Percentiles rank a stretch among this genome's conserved stretches.
Evolutionary conservation across 2,113 vertebrate genomes (phyloP).

Genomic region (Beaufortia kweichowensis): DNA sequence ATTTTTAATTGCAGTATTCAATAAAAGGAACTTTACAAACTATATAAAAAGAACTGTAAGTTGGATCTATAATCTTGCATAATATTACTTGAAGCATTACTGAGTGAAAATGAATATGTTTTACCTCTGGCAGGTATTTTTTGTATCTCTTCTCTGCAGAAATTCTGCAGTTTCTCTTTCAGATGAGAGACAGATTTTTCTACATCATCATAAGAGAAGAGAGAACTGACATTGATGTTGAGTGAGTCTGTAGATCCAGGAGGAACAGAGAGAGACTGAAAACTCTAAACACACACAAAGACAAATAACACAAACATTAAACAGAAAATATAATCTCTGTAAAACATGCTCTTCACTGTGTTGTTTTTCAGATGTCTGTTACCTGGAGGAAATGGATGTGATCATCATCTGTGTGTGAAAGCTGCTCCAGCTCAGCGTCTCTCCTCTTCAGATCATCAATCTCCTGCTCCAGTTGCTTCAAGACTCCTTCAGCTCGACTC

Average conservation of each 20-base stretch:
- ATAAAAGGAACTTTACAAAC: too few species aligned
- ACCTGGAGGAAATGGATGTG: constrained; percentile 47
- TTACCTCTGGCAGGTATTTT: not conserved
- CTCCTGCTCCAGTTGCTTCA: constrained; percentile 37
- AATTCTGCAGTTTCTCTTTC: constrained; percentile 4
- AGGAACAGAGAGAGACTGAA: not conserved
- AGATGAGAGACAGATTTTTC: not conserved
- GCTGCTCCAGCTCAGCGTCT: constrained; percentile 48
- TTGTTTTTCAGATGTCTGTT: not conserved
- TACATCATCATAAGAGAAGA: not conserved
- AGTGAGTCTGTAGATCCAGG: constrained; percentile 3
- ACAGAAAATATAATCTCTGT: not conserved
- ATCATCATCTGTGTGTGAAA: constrained; percentile 45
- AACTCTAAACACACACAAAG: not conserved
- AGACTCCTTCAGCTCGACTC: not conserved
- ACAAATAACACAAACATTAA: not conserved
- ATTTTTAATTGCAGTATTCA: not conserved
- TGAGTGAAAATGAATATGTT: not conserved
- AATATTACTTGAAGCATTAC: too few species aligned
- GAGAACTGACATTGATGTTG: not conserved
- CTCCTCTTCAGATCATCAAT: constrained; percentile 49
- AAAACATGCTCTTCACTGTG: not conserved
- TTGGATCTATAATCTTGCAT: too few species aligned
- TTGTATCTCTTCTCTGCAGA: constrained; percentile 12
- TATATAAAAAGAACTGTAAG: too few species aligned